Percentiles rank a stretch among this genome's conserved stretches.
These are phyloP conservation scores for Triplophysa siluroides DNA, from an alignment of 2,113 vertebrate genomes.

Conservation along the genomic window DNA sequence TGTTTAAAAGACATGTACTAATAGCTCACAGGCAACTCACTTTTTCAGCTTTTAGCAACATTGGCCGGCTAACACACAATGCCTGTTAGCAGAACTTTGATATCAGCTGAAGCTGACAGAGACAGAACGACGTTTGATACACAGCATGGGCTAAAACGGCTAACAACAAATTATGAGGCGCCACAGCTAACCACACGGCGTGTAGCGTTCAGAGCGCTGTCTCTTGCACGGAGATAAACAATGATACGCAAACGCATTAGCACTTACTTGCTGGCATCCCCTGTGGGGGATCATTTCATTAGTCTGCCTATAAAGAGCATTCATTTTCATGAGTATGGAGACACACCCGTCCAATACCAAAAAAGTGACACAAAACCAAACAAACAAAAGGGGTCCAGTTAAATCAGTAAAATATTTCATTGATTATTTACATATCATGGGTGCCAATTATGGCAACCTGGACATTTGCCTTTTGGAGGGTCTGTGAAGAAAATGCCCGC, in stretches of 20 bases:
- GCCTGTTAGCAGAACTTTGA: too few species aligned
- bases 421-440: conserved; percentile 53
- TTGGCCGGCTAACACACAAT: too few species aligned
- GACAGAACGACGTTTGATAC: neutral
- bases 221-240: conserved; percentile 32
- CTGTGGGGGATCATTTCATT: conserved; percentile 47
- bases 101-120: neutral
- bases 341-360: conserved; percentile 2
- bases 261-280: conserved; percentile 42
- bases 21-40: too few species aligned
- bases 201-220: conserved; percentile 14
- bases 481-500: conserved; percentile 19
- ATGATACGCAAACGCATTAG: conserved; percentile 42
- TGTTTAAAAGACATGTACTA: too few species aligned
- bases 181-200: conserved; percentile 19
- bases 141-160: neutral
- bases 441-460: conserved; percentile 43
- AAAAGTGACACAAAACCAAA: neutral
- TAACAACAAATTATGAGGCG: conserved; percentile 18
- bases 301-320: conserved; percentile 46
- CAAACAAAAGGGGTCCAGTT: conserved; percentile 14
- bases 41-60: too few species aligned
- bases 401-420: conserved; percentile 52
- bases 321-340: conserved; percentile 30
- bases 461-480: conserved; percentile 30